Base-by-base conservation (phyloP, 2,797 vertebrate genomes). In the Lemur catta region DNA sequence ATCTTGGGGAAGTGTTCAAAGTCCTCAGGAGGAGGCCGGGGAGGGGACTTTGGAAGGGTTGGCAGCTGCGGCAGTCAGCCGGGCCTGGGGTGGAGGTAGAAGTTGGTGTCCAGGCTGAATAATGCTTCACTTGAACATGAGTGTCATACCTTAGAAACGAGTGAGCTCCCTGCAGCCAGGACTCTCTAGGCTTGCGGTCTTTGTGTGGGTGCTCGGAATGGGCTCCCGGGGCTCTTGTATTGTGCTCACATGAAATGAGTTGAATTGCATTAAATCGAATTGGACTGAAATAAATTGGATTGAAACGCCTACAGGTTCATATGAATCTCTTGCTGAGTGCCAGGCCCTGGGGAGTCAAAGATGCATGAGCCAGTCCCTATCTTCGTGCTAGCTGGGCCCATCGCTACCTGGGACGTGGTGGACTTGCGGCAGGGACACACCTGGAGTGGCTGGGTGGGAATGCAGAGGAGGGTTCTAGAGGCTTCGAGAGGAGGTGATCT, bases 261-360 rank as follows among this genome's bases (percentile, higher is more conserved):
- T 67, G 87, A 71, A 69, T 26, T 61, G 86, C 67, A 30, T 46
- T 76, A 80, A 41, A 69, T 63, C 22, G 7, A 26, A 85, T 1
- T 78, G 46, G 82, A 26, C 55, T 24, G 61, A 78, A 97, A 95
- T 96, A 90, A 96, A 96, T 2, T 1, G 85, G 65, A 14, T 9
- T 63, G 79, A 89, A 93, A 92, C 38, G 10, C 41, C 41, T 50
- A 18, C 65, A 38, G 24, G 52, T n/a, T n/a, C 1, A 65, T 24
- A 6, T n/a, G 35, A 17, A 4, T 76, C 38, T 75, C 52, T 67
- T 38, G 50, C 71, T 9, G 52, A 84, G 61, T 7, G n/a, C 89
- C 89, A 24, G 74, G 55, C 35, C 24, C 48, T 3, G 1, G 50
- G 81, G 30, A 30, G 26, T n/a, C 59, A 63, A 30, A 72, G 76